Evolutionary conservation across 2,113 vertebrate genomes (phyloP), one percentile per base, ranked within the genome.

Genomic region (Lathamus discolor): DNA sequence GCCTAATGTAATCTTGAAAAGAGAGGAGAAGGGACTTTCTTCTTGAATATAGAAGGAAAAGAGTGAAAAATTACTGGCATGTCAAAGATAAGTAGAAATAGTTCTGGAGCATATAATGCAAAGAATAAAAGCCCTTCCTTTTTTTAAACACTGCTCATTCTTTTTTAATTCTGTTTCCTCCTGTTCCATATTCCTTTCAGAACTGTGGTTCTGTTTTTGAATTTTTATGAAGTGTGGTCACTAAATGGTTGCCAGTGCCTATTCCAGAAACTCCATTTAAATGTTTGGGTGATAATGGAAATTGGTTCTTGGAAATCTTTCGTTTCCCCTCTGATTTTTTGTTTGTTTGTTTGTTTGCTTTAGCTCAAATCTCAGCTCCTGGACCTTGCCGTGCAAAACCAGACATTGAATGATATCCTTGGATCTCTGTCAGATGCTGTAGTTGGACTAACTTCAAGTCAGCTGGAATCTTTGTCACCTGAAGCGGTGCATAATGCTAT

Each of bases 291-390:
- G 51, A 37, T 80, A 59, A 75, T 55, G 64, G 41, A 83, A 85
- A 84, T 51, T 28, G 29, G 10, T 73, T 92, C 68, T 89, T 72
- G 46, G 62, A 74, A 92, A 35, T 28, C 33, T 86, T 88, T 84
- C 84, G 11, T 61, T 75, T 72, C 24, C 9, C 31, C 67, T 88
- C 62, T 46, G 46, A 29, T 64, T 95, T 52, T 77, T 86, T 52
- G 51, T 52, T 59, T 59, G 33, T 57, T 86, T 74, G 15, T 59
- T 88, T 70, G 17, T 77, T 92, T 43, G 41, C 90, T 93, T 86
- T 77, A 98, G 98, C 97, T 98, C 82, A 98, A 98, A 92, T 97
- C 98, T 48, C 94, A 97, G 7, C 98, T 98, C 54, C 92, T 98
- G 76, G 92, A 97, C 44, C 88, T 98, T 31, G 98, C 98, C 72